Evolutionary conservation across 2,113 vertebrate species (phyloP).

Genomic region (Morone saxatilis): DNA sequence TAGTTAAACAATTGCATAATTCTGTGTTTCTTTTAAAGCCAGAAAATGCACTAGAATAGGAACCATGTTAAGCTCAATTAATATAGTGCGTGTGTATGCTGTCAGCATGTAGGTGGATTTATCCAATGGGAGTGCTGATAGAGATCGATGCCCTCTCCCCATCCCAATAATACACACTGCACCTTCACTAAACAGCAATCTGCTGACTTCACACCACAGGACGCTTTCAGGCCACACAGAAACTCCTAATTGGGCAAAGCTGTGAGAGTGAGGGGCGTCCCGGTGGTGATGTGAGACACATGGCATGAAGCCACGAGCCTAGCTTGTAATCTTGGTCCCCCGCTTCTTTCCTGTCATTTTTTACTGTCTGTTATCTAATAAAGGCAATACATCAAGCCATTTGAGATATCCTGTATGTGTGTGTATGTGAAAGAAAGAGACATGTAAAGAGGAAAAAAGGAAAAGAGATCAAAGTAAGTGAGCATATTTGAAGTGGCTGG

Average conservation of each 20-base stretch:
- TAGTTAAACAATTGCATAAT: conserved; percentile 40
- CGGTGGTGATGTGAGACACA: conserved; percentile 36
- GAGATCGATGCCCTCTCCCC: conserved; percentile 59
- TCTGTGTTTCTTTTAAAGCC: conserved; percentile 14
- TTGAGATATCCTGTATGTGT: conserved; percentile 4
- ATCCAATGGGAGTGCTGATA: conserved; percentile 54
- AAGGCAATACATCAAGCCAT: conserved; percentile 4
- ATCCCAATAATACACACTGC: conserved; percentile 55
- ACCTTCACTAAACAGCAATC: conserved; percentile 53
- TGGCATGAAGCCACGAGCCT: neutral
- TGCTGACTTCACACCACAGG: conserved; percentile 59
- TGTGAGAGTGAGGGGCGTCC: conserved; percentile 20
- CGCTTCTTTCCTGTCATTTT: conserved; percentile 6
- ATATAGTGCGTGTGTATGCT: conserved; percentile 26
- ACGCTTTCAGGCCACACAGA: conserved; percentile 46
- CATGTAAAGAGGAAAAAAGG: neutral
- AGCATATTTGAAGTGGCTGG: conserved; percentile 26
- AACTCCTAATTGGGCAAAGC: conserved; percentile 49
- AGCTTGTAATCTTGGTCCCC: neutral
- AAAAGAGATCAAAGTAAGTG: conserved; percentile 37
- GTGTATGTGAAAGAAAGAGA: conserved; percentile 8
- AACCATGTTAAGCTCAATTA: conserved; percentile 21
- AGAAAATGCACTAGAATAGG: conserved; percentile 9
- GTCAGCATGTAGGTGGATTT: conserved; percentile 58
- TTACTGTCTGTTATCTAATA: conserved; percentile 9